Evolutionary conservation across 2,113 vertebrate species (phyloP).

Genomic region (Bujurquina vittata): DNA sequence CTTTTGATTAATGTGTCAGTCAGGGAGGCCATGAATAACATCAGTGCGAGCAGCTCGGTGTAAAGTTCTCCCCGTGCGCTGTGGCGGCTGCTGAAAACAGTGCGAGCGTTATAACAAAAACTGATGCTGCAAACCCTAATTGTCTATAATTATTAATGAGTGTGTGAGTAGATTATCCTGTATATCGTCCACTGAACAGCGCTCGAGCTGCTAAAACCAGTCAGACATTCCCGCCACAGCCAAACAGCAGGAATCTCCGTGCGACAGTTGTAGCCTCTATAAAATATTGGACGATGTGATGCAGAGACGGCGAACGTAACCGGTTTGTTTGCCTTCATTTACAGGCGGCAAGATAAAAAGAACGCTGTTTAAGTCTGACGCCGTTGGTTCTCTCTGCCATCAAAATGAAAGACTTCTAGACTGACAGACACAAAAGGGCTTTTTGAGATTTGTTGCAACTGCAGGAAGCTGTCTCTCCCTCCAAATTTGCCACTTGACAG

Average conservation of each 20-base stretch:
- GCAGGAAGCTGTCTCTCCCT: conserved; percentile 69
- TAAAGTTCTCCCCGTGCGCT: neutral
- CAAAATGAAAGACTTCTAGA: conserved; percentile 67
- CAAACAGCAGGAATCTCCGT: neutral
- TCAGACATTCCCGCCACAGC: conserved; percentile 22
- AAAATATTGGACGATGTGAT: conserved; percentile 12
- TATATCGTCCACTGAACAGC: conserved; percentile 3
- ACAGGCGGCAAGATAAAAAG: conserved; percentile 56
- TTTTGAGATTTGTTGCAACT: conserved; percentile 73
- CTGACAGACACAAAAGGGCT: conserved; percentile 75
- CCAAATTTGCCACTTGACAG: conserved; percentile 75
- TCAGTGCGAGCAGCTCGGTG: neutral
- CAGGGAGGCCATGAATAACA: conserved; percentile 8
- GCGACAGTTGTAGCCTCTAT: neutral
- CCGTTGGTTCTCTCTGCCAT: conserved; percentile 59
- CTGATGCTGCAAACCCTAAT: neutral
- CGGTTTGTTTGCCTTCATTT: conserved; percentile 67
- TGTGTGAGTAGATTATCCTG: neutral
- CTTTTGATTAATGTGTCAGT: conserved; percentile 16
- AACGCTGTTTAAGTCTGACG: conserved; percentile 49
- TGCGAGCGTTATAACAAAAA: neutral
- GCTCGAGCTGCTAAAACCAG: conserved; percentile 17
- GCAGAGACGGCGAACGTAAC: conserved; percentile 29
- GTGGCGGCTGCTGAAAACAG: neutral
- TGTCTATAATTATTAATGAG: neutral